These are phyloP conservation scores for Sebastes itinus DNA, from an alignment of 2,797 vertebrate genomes.

Conservation along the genomic window DNA sequence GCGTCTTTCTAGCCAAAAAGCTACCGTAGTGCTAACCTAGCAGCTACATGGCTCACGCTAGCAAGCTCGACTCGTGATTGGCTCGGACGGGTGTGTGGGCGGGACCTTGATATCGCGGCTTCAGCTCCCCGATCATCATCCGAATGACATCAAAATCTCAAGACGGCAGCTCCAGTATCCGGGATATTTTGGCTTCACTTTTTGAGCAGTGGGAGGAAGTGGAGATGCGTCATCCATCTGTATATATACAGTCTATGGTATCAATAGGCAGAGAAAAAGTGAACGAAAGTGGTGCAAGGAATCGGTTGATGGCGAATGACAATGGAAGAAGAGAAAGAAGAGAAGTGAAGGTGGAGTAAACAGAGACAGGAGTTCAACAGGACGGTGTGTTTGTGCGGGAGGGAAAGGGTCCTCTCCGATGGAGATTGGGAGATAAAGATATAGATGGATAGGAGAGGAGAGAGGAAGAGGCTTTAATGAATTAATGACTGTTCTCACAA, in stretches of 20 bases:
- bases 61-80: no score
- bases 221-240: no score
- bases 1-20: no score
- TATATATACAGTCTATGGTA: no score
- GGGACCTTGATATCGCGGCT: no score
- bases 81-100: no score
- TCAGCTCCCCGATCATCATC: no score
- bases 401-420: conserved; percentile 8
- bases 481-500: conserved; percentile 82
- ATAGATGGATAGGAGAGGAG: conserved; percentile 59
- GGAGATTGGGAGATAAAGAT: conserved; percentile 47
- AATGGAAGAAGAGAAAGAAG: background rate
- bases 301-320: background rate
- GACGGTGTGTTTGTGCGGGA: conserved; percentile 6
- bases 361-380: conserved; percentile 24
- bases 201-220: background rate
- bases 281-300: background rate
- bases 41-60: no score
- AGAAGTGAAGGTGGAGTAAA: conserved; percentile 7
- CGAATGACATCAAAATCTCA: no score
- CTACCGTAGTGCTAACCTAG: no score
- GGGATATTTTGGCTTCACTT: no score
- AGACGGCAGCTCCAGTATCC: no score
- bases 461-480: conserved; percentile 77
- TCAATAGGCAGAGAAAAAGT: background rate